phyloP scores from a whole-genome alignment of 2,797 vertebrate genomes.

The Mallotus villosus region DNA sequence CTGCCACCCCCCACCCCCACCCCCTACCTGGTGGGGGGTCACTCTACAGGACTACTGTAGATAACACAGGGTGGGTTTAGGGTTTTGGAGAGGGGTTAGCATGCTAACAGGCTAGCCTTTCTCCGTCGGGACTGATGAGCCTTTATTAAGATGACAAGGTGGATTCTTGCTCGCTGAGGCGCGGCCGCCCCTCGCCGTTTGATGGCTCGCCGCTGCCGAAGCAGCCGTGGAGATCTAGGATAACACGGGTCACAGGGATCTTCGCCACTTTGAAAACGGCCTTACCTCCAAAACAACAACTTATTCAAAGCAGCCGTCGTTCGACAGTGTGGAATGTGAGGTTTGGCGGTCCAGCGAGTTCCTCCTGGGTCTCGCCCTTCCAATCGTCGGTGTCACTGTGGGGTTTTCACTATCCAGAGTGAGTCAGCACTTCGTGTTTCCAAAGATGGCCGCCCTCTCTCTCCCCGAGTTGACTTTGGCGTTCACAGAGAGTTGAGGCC shows the following conservation, averaged over 20 bases:
- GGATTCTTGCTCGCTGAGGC: conserved; percentile 69
- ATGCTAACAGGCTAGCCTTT: conserved; percentile 31
- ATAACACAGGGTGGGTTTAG: conserved; percentile 24
- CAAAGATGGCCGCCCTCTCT: conserved; percentile 21
- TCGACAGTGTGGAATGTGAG: neutral
- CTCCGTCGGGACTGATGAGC: conserved; percentile 56
- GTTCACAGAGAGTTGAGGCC: neutral
- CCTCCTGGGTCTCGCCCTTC: too few relatives aligned
- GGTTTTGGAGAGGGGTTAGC: conserved; percentile 33
- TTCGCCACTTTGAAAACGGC: neutral
- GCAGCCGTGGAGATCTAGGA: conserved; percentile 46
- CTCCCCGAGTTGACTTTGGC: conserved; percentile 33
- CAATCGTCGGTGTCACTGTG: neutral
- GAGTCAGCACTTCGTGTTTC: conserved; percentile 14
- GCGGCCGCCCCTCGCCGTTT: conserved; percentile 43
- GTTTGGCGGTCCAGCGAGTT: neutral
- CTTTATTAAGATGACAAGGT: conserved; percentile 72
- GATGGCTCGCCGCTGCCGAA: conserved; percentile 51
- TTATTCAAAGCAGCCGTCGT: neutral
- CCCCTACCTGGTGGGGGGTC: conserved; percentile 21
- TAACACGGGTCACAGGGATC: conserved; percentile 43
- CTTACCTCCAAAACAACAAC: neutral
- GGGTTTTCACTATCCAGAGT: conserved; percentile 31
- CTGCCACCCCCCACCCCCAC: neutral
- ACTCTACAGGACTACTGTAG: neutral